phyloP scores from a whole-genome alignment of 2,113 vertebrate species.

The Antennarius striatus region DNA sequence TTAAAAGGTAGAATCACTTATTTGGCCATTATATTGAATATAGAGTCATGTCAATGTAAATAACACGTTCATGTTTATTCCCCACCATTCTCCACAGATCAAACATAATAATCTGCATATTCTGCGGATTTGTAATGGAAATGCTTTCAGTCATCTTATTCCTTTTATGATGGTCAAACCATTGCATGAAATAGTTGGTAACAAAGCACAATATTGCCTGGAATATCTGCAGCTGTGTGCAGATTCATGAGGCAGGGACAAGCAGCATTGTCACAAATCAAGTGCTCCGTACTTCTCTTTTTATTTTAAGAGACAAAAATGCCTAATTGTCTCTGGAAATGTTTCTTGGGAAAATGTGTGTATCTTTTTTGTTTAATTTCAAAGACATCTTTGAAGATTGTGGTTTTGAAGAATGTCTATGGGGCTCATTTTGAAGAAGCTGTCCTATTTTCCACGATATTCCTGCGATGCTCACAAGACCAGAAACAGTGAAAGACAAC shows the following conservation, averaged over 20 bases:
- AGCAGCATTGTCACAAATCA: slow-evolving; percentile 52
- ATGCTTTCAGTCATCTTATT: slow-evolving; percentile 22
- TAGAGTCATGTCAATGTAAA: neutral
- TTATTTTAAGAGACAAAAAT: slow-evolving; percentile 10
- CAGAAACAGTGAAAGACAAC: slow-evolving; percentile 49
- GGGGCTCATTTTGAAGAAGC: slow-evolving; percentile 45
- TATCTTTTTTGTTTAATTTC: slow-evolving; percentile 14
- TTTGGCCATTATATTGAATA: neutral
- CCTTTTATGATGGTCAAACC: slow-evolving; percentile 35
- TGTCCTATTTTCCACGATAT: slow-evolving; percentile 60
- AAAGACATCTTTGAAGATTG: slow-evolving; percentile 25
- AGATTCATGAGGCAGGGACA: slow-evolving; percentile 36
- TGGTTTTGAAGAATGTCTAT: slow-evolving; percentile 19
- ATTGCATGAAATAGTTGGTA: slow-evolving; percentile 39
- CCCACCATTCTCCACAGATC: slow-evolving; percentile 24
- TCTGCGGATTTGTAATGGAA: slow-evolving; percentile 6
- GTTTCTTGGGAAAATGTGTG: slow-evolving; percentile 27
- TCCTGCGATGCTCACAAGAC: slow-evolving; percentile 29
- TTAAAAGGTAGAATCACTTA: neutral
- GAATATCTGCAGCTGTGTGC: slow-evolving; percentile 40
- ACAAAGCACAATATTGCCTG: slow-evolving; percentile 53
- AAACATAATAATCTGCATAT: slow-evolving; percentile 37
- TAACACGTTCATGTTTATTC: neutral
- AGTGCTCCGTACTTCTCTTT: slow-evolving; percentile 15
- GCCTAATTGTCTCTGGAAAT: slow-evolving; percentile 19